Conservation (phyloP, 2,888 invertebrate genomes). For the Hypomecis punctinalis region DNA sequence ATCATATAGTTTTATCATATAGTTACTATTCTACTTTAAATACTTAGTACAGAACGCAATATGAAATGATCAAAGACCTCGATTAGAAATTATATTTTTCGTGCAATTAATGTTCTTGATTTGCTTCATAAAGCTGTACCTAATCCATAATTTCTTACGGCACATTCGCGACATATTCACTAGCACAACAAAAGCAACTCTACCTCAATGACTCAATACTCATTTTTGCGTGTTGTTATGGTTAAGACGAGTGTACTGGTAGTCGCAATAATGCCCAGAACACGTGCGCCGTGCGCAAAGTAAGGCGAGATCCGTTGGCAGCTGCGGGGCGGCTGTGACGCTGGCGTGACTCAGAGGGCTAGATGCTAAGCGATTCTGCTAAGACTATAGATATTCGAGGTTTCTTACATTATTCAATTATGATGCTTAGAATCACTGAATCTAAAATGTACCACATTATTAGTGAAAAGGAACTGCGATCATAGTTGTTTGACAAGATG, state of each 20-base stretch:
- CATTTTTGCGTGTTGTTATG: conserved; percentile 43
- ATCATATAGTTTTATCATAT: too few relatives aligned
- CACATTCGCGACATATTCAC: not conserved
- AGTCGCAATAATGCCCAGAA: conserved; percentile 45
- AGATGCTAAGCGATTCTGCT: not conserved
- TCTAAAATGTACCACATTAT: too few relatives aligned
- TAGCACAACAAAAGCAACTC: not conserved
- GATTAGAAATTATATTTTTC: too few relatives aligned
- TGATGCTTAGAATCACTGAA: too few relatives aligned
- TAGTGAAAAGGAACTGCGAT: too few relatives aligned
- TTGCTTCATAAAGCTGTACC: not conserved
- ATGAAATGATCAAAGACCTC: too few relatives aligned
- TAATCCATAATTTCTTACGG: not conserved
- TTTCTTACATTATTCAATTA: not conserved
- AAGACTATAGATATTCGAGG: not conserved
- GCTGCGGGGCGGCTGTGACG: conserved; percentile 74
- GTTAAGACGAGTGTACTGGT: conserved; percentile 31
- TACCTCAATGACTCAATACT: conserved; percentile 9
- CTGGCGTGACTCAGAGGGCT: conserved; percentile 64
- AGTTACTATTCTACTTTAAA: too few relatives aligned
- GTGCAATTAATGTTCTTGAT: too few relatives aligned
- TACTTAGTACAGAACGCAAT: too few relatives aligned
- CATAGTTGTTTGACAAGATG: too few relatives aligned
- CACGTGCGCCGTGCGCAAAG: conserved; percentile 62
- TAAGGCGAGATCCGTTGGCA: conserved; percentile 83